Evolutionary conservation across 2,888 invertebrate species (phyloP), one percentile per base, ranked within the genome.

Genomic region (Merodon equestris): DNA sequence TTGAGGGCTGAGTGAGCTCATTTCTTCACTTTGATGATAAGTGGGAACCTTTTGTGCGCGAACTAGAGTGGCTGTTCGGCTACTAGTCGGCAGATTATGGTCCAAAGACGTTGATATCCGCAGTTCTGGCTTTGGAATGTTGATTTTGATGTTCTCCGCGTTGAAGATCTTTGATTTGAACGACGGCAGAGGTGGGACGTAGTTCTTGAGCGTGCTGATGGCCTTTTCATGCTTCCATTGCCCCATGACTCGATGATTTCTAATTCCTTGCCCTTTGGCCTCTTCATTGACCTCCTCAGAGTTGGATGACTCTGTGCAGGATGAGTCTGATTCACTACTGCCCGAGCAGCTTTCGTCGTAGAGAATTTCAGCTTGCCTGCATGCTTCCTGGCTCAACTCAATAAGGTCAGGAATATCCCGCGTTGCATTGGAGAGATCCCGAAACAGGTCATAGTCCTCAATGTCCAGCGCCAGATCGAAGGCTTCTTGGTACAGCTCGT

Each of bases 381-480:
- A 91, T 1, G 95, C 94, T 79, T 94, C 94, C 1, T 90, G 90
- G 0, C 93, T 93, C 86, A 95, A 92, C 81, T 91, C 91, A 1
- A 82, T 68, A 1, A 90, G 87, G 83, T 92, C 92, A 1, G 91
- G 91, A 66, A 92, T 90, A 38, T 91, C 89, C 58, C 91, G 90
- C n/a, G 95, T 94, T 45, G 93, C 92, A 89, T 93, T 94, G 85
- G 93, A 93, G 64, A 95, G 91, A 89, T 96, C 96, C 92, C 94
- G 93, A 86, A 95, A 97, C 73, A 97, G 91, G 89, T 97, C 97
- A 87, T 95, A 94, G 85, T 96, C 95, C 58, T 93, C 92, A 81
- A 97, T 91, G 87, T 97, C 96, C 82, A 96, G 94, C 0, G 95
- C 97, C 72, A 96, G 90, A 68, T 95, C 92, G 84, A 96, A 94